Percentiles rank a stretch among this genome's conserved stretches.
Conservation (phyloP, 92 coral and sea anemone genomes). For the Palythoa heliodiscus region DNA sequence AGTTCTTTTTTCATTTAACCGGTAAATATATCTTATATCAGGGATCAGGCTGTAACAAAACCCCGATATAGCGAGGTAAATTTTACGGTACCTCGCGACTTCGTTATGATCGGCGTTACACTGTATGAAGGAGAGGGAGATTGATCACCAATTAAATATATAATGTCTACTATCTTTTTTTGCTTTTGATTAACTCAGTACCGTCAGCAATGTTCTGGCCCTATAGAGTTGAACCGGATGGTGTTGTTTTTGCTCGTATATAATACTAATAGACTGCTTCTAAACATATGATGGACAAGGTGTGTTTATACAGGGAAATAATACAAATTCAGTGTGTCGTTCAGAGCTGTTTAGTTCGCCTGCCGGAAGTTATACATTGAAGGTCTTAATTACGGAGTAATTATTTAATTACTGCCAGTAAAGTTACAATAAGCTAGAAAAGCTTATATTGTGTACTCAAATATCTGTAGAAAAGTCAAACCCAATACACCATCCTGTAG, state of each 20-base stretch:
- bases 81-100: too few species aligned
- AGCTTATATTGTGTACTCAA: background rate
- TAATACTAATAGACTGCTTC: background rate
- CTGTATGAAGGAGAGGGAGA: too few species aligned
- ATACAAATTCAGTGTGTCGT: background rate
- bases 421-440: background rate
- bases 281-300: background rate
- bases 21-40: too few species aligned
- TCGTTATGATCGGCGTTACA: too few species aligned
- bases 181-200: too few species aligned
- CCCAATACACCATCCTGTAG: background rate
- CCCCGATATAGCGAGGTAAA: too few species aligned
- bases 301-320: background rate
- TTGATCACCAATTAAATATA: too few species aligned
- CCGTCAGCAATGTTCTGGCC: background rate
- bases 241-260: background rate
- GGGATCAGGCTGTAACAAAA: too few species aligned
- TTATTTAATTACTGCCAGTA: background rate
- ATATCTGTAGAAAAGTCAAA: conserved; percentile 5
- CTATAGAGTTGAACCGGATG: background rate
- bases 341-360: conserved; percentile 1
- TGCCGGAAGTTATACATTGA: background rate
- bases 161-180: too few species aligned
- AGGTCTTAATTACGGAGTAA: background rate
- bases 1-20: too few species aligned